Evolutionary conservation across 2,888 invertebrate genomes (phyloP), one percentile per base, ranked within the genome.

Genomic region (Schizotus pectinicornis): DNA sequence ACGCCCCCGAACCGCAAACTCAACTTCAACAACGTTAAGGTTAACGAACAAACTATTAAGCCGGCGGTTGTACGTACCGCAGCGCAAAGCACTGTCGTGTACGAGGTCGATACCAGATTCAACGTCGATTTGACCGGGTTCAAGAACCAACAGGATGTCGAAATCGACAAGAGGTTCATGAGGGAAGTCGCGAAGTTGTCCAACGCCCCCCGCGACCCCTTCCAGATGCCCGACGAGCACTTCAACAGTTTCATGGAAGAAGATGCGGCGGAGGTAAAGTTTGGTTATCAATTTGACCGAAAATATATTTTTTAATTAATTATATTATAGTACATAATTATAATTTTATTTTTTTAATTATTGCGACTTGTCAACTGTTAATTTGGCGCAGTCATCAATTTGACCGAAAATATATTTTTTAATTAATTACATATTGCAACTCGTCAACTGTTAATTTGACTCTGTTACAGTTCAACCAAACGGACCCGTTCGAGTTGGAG

Each of bases 1-100:
- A 60, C 60, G 11, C 60, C 60, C 14, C 60, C 60, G 6, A 60
- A 60, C 32, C 34, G 56, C 1, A 60, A 60, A 46, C 36, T 59
- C 3, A 45, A 51, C 13, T 56, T 31, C 30, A 39, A 34, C 22
- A 9, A 42, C 7, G 33, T 34, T 7, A 52, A 41, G n/a, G 37
- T 48, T 8, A 53, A 46, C 12, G 56, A 56, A 7, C 41, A 32
- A 12, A 12, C 6, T 7, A 33, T 60, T 3, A 34, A 52, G 22
- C 60, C 60, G 1, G 60, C 56, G 7, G 52, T 60, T 8, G 8
- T 60, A 11, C 43, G 41, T 7, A 47, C 35, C 7, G 8, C 22
- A 6, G 42, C 46, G 22, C 33, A 59, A 11, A 31, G 7, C 11
- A 54, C 47, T 31, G 35, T 51, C 7, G 45, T 60, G 7, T 56